A percentile compares a stretch with the other conserved stretches of the same genome.
These are phyloP conservation scores for Ctenopoma kingsleyae DNA, from an alignment of 2,797 vertebrate species.

Conservation along the genomic window DNA sequence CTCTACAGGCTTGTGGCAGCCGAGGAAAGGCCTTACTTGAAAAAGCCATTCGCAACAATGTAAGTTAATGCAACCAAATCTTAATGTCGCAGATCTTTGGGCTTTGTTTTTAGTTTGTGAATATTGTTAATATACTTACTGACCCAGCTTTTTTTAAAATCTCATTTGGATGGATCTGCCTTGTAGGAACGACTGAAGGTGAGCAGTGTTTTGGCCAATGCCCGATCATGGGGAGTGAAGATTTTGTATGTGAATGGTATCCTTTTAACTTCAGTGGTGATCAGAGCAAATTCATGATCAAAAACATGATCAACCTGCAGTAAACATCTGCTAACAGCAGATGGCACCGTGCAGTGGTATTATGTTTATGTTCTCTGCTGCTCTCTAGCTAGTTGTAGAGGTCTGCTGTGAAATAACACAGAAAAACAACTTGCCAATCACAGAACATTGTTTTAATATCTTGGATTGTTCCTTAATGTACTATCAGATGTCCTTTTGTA, in stretches of 20 bases:
- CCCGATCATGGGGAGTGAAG: slow-evolving; percentile 89
- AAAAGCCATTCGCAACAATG: slow-evolving; percentile 91
- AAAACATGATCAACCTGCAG: neutral
- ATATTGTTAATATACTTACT: neutral
- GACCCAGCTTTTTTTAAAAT: fast-evolving
- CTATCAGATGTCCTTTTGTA: slow-evolving; percentile 80
- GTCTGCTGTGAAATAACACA: neutral
- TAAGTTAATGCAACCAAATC: slow-evolving; percentile 63
- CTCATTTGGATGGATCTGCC: slow-evolving; percentile 20
- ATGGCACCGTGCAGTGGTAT: slow-evolving; percentile 53
- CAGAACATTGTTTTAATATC: neutral
- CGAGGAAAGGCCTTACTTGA: slow-evolving; percentile 90
- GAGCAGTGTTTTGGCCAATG: slow-evolving; percentile 84
- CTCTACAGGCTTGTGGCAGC: slow-evolving; percentile 84
- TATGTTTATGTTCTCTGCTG: neutral
- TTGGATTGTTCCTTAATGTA: slow-evolving; percentile 68
- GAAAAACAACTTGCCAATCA: slow-evolving; percentile 3
- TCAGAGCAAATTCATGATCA: neutral
- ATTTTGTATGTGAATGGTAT: slow-evolving; percentile 91
- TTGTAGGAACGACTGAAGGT: slow-evolving; percentile 82
- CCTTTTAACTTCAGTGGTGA: slow-evolving; percentile 66
- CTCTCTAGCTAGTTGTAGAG: neutral
- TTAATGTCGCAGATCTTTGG: neutral
- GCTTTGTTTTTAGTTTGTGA: neutral
- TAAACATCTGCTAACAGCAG: slow-evolving; percentile 66